phyloP scores from a whole-genome alignment of 2,113 vertebrate genomes.

The Spheniscus mendiculus region DNA sequence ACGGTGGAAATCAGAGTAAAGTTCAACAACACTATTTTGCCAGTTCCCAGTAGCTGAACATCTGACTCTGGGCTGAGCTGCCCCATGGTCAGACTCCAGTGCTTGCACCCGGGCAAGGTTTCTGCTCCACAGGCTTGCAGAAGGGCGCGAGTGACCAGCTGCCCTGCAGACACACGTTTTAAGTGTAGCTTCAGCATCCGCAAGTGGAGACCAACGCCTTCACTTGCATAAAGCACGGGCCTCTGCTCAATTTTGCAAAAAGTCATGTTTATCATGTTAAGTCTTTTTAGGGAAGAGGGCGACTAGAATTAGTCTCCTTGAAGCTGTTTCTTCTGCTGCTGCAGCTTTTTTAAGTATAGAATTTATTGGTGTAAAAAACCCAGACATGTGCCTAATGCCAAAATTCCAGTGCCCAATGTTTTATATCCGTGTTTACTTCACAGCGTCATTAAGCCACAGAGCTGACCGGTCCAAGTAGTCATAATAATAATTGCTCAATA shows the following conservation, averaged over 20 bases:
- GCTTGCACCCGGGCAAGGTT: not conserved
- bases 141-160: not conserved
- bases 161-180: not conserved
- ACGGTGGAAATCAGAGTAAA: not conserved
- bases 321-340: not conserved
- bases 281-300: not conserved
- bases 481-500: not conserved
- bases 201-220: not conserved
- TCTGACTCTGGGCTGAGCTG: not conserved
- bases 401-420: not conserved
- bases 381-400: not conserved
- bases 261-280: not conserved
- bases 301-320: not conserved
- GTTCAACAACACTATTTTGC: not conserved
- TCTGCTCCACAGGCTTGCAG: not conserved
- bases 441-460: not conserved
- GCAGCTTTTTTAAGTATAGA: not conserved
- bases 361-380: not conserved
- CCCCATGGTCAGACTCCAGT: not conserved
- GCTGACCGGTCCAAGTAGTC: not conserved
- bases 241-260: not conserved
- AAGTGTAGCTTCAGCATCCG: not conserved
- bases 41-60: not conserved
- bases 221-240: not conserved
- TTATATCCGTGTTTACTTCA: not conserved